Conservation (phyloP, 2,888 invertebrate genomes). For the Drosophila meridiana region DNA sequence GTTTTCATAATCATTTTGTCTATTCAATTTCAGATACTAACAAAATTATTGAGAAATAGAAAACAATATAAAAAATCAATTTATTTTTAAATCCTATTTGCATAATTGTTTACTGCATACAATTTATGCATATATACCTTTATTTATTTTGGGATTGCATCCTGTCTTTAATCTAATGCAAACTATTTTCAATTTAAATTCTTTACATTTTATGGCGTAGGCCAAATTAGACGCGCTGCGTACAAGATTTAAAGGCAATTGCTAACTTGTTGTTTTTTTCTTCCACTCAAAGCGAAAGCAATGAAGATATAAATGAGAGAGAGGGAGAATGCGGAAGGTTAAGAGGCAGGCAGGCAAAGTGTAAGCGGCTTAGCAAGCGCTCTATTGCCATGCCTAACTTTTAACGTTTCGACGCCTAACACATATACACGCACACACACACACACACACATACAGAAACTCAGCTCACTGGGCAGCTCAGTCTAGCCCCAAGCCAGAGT, state of each 20-base stretch:
- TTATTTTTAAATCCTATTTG: background rate
- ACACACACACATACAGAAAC: background rate
- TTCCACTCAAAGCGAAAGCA: background rate
- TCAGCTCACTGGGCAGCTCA: constrained; percentile 17
- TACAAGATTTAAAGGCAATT: constrained; percentile 44
- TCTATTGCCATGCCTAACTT: constrained; percentile 71
- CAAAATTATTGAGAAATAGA: background rate
- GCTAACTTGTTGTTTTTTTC: constrained; percentile 32
- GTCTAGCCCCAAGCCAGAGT: constrained; percentile 12
- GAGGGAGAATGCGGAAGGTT: background rate
- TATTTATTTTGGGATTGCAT: background rate
- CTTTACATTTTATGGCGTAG: constrained; percentile 43
- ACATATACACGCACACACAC: background rate
- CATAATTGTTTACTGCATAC: background rate
- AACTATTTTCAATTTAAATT: constrained; percentile 63
- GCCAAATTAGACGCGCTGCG: constrained; percentile 37
- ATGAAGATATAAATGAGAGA: background rate
- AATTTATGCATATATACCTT: background rate
- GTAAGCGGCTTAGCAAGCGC: constrained; percentile 69
- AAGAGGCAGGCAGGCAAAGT: background rate
- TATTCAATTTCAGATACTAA: background rate
- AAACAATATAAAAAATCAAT: background rate
- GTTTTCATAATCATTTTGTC: too few species aligned
- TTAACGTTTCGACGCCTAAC: constrained; percentile 69
- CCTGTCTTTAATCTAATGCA: constrained; percentile 13